Evolutionary conservation across 1,140 invertebrate genomes (phyloP).

Genomic region (Uloborus diversus): DNA sequence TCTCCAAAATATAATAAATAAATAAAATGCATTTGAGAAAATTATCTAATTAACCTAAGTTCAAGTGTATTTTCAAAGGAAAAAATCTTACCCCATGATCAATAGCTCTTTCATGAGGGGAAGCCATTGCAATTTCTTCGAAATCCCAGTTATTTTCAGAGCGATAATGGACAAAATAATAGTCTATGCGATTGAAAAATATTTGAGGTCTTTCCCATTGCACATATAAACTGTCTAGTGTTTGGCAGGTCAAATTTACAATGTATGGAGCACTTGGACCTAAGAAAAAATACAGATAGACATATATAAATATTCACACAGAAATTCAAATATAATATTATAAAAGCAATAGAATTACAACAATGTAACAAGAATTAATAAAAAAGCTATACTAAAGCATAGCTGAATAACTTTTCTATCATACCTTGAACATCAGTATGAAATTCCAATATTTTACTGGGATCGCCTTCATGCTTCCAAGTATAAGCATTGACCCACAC

Average conservation of each 20-base stretch:
- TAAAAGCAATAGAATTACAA: too few relatives aligned
- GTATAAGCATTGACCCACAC: conserved; percentile 85
- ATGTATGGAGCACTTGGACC: conserved; percentile 79
- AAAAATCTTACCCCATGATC: conserved; percentile 50
- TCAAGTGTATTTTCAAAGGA: too few relatives aligned
- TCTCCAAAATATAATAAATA: too few relatives aligned
- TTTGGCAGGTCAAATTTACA: conserved; percentile 82
- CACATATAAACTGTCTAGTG: conserved; percentile 76
- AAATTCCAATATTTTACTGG: conserved; percentile 76
- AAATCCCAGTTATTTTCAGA: conserved; percentile 70
- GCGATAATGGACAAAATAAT: conserved; percentile 79
- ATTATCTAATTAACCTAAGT: too few relatives aligned
- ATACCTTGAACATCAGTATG: conserved; percentile 80
- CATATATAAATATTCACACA: background rate
- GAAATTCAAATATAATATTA: too few relatives aligned
- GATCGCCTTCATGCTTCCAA: conserved; percentile 76
- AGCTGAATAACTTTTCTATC: background rate
- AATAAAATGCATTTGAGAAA: too few relatives aligned
- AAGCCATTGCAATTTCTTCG: conserved; percentile 73
- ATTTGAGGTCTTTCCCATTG: conserved; percentile 80
- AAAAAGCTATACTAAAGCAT: too few relatives aligned
- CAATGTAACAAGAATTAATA: too few relatives aligned
- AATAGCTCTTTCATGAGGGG: conserved; percentile 61
- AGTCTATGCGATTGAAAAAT: conserved; percentile 77
- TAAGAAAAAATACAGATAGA: conserved; percentile 17